Evolutionary conservation across 2,113 vertebrate genomes (phyloP), one percentile per base, ranked within the genome.

Genomic region (Melospiza georgiana): DNA sequence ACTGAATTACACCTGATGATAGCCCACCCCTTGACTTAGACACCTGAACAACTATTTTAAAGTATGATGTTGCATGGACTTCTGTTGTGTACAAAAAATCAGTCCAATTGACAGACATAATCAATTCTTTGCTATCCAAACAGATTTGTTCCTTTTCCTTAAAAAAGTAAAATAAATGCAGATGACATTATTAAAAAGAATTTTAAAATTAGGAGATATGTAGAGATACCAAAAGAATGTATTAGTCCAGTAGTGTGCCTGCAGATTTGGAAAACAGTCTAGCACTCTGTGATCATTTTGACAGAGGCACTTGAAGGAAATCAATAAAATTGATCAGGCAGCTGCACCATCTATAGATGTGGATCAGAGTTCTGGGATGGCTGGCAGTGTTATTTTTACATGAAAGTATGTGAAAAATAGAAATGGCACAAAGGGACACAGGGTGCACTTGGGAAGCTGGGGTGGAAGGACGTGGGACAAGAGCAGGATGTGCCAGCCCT

Each of bases 301-400:
- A 98, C 97, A 97, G 94, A 97, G 85, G 78, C 84, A 84, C 73
- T 93, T 95, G 96, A 90, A 94, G 92, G 90, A 94, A 97, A 97
- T 98, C 98, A 95, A 95, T 97, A 95, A 65, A 61, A 97, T 90
- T 80, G 96, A 97, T 96, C 89, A 94, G 65, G 57, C 61, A 48
- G 54, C 73, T 95, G 63, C 54, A 80, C 62, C 20, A 1, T 83
- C 94, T 63, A 75, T 67, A 90, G 89, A 80, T 28, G 52, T 43
- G 69, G 79, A 82, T 87, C 77, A 39, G 57, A 94, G 89, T 71
- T 89, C 92, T 92, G 88, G 58, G 55, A 43, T 49, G 55, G 49
- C 33, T 87, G 87, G 80, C 65, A 86, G 79, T 24, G 59, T 39
- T 78, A 81, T 61, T 92, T 95, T 96, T 84, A 90, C 73, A 93